Evolutionary conservation across 2,797 vertebrate species (phyloP).

Genomic region (Danio jaintianensis): DNA sequence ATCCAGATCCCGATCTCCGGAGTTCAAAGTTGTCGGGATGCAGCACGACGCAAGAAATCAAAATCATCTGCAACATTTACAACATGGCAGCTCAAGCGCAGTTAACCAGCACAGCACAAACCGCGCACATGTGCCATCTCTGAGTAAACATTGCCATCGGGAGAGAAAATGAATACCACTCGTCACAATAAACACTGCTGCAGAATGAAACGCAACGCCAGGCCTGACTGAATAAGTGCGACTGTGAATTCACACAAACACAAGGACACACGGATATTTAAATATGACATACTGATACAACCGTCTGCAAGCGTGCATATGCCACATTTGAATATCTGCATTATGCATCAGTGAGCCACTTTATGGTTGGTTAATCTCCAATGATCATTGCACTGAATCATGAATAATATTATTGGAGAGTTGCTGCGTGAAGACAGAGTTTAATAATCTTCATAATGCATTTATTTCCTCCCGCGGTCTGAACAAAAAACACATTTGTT

Average conservation of each 20-base stretch:
- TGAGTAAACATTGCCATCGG: constrained; percentile 35
- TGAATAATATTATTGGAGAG: constrained; percentile 37
- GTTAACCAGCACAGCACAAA: constrained; percentile 26
- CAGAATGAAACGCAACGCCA: constrained; percentile 15
- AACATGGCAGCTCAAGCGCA: neutral
- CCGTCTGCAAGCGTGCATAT: constrained; percentile 34
- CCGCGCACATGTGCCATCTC: constrained; percentile 19
- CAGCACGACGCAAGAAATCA: constrained; percentile 4
- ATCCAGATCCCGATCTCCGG: neutral
- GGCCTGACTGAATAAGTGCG: neutral
- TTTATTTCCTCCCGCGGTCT: constrained; percentile 11
- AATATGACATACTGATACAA: constrained; percentile 25
- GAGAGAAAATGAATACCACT: constrained; percentile 32
- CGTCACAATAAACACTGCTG: constrained; percentile 25
- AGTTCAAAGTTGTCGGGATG: constrained; percentile 17
- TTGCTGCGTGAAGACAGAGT: neutral
- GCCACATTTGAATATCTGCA: constrained; percentile 45
- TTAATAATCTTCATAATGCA: constrained; percentile 23
- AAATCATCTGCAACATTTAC: neutral
- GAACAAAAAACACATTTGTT: constrained; percentile 14
- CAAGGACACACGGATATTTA: constrained; percentile 39
- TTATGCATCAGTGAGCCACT: constrained; percentile 47
- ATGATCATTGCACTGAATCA: constrained; percentile 45
- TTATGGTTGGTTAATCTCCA: constrained; percentile 48
- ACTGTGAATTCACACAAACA: constrained; percentile 29